Conservation (phyloP, 2,113 vertebrate genomes). For the Noturus placidus region DNA sequence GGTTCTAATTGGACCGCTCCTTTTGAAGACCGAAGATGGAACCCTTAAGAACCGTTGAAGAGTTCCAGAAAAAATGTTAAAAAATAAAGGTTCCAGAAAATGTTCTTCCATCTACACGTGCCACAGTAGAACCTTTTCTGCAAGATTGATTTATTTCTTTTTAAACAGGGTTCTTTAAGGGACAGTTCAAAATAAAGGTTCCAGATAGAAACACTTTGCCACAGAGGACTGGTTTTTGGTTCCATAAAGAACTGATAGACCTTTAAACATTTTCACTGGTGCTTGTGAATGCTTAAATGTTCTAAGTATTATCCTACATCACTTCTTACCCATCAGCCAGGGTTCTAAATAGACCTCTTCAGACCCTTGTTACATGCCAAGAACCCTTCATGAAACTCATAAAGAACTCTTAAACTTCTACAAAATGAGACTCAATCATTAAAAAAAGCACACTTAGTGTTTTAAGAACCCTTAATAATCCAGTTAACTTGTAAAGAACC, state of each 20-base stretch:
- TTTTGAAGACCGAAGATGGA: not conserved
- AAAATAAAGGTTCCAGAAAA: not conserved
- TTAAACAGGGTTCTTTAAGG: not conserved
- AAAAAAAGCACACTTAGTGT: not conserved
- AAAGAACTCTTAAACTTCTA: not conserved
- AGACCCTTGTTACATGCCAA: not conserved
- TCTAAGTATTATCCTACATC: not conserved
- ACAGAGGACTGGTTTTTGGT: not conserved
- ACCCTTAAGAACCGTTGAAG: not conserved
- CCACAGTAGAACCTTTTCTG: not conserved
- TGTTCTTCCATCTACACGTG: not conserved
- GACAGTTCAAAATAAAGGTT: not conserved
- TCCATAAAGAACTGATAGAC: not conserved
- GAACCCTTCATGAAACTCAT: not conserved
- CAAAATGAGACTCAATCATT: not conserved
- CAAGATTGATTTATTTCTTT: not conserved
- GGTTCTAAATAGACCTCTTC: not conserved
- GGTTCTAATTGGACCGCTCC: not conserved
- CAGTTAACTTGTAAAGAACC: not conserved
- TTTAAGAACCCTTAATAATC: not conserved
- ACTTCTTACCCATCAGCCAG: not conserved
- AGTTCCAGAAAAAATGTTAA: too few relatives aligned
- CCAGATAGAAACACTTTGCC: not conserved
- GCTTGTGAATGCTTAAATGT: not conserved
- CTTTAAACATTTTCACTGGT: not conserved